Evolutionary conservation across 2,797 vertebrate species (phyloP), one percentile per base, ranked within the genome.

Genomic region (Corythornis leucogaster): DNA sequence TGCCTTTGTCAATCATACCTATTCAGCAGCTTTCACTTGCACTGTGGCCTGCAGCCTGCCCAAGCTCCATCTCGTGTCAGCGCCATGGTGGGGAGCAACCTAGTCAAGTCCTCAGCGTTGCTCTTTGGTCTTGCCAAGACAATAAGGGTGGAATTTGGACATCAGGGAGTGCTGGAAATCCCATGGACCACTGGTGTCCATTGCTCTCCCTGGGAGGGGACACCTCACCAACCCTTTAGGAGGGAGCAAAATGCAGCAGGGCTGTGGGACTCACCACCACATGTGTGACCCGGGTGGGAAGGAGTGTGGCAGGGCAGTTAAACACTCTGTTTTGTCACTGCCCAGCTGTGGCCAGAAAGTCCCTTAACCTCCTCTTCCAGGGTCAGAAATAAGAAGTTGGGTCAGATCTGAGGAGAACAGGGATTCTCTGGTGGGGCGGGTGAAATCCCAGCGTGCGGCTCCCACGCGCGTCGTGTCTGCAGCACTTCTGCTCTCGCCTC

Each of bases 261-360:
- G 11, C 64, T 21, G 12, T 3, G 12, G 33, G 53, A 14, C 31
- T 48, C 61, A 24, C 3, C 6, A 9, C 20, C 20, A 7, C 8
- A 17, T 0, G 2, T 1, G 2, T 18, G 51, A 77, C 45, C 20
- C 0, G 2, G 22, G 26, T 15, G n/a, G 58, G 50, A 33, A 46
- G 73, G 17, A 45, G 11, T 14, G 3, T 13, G 30, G 18, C 59
- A 67, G 43, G 53, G 54, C 26, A 19, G 21, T 31, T 51, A 26
- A 55, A 59, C 5, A 7, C 15, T 3, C 1, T 24, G 28, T 18
- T 83, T 51, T 69, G 53, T 58, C 67, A 73, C 40, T 69, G 21
- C 59, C 15, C 30, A 46, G 21, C 45, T 11, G 1, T 3, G 2
- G 26, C 19, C 85, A 91, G 58, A 76, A 92, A 90, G 61, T 76